Evolutionary conservation across 1,140 invertebrate species (phyloP), one percentile per base, ranked within the genome.

Genomic region (Trichonephila clavata): DNA sequence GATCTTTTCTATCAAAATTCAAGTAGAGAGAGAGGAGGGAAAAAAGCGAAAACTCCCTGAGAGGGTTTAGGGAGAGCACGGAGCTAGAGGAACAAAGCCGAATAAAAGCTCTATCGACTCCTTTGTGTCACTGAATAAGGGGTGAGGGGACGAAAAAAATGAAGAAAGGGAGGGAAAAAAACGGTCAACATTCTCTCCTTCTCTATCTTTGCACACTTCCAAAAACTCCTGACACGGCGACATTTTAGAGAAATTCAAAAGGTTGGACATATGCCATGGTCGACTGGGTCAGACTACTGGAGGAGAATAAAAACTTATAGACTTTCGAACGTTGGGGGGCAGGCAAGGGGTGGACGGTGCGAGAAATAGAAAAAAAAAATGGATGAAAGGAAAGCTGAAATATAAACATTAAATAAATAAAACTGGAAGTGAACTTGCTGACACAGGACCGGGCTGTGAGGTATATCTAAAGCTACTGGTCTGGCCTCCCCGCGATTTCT

Each of bases 351-450:
- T 39, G 61, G 60, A 24, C 61, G 16, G 13, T 21, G 61, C 20
- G 24, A 6, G 60, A 18, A 57, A 59, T n/a, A 63, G 63, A 50
- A 59, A 50, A 50, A 60, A n/a, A 77, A 89, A 65, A 61, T n/a
- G 60, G 84, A 32, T 60, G 61, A 89, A 71, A 89, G 63, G 57
- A 89, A 71, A 89, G 61, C 86, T 71, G 32, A 71, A 90, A 81
- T 90, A 80, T 90, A 90, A 90, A 90, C 89, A 90, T 90, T 90
- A 90, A 90, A 90, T 90, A 90, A 90, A 90, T 80, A 90, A 90
- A 90, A 61, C 8, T 61, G n/a, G 61, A 20, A 90, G 68, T 90
- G 77, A 90, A 90, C 77, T 90, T 90, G 89, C 89, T 90, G 89
- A 90, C 89, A 90, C 27, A 90, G 77, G 59, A 18, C 68, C 27